Conservation (phyloP, 2,888 invertebrate genomes). For the Orthosia incerta region DNA sequence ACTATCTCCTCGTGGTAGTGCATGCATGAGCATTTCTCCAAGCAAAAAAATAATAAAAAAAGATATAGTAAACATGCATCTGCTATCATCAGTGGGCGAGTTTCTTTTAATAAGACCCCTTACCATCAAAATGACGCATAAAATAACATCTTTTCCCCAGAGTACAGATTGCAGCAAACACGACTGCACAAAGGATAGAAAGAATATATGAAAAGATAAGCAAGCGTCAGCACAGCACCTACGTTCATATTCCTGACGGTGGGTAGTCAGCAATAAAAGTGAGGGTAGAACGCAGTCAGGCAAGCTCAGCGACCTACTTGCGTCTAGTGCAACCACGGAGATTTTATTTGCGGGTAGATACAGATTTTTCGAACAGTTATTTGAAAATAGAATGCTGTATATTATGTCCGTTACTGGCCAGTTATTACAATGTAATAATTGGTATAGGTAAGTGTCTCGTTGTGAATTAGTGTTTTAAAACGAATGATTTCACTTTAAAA, state of each 20-base stretch:
- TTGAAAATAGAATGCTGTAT: constrained; percentile 1
- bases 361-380: not conserved
- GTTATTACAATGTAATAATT: too few relatives aligned
- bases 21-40: too few relatives aligned
- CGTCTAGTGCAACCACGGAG: constrained; percentile 12
- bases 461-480: too few relatives aligned
- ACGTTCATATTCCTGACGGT: constrained; percentile 29
- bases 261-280: constrained; percentile 37
- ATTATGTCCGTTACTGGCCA: not conserved
- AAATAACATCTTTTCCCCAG: not conserved
- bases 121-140: not conserved
- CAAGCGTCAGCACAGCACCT: constrained; percentile 24
- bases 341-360: not conserved
- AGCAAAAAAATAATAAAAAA: too few relatives aligned
- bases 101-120: too few relatives aligned
- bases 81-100: too few relatives aligned
- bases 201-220: constrained; percentile 37
- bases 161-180: constrained; percentile 22
- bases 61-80: too few relatives aligned
- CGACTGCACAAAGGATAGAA: constrained; percentile 15
- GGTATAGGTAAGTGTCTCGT: too few relatives aligned
- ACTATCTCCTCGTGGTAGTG: too few relatives aligned
- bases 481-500: too few relatives aligned
- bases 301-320: constrained; percentile 36
- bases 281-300: constrained; percentile 29